A percentile compares a stretch with the other conserved stretches of the same genome.
Conservation (phyloP, 2,888 invertebrate species). For the Volucella zonaria region DNA sequence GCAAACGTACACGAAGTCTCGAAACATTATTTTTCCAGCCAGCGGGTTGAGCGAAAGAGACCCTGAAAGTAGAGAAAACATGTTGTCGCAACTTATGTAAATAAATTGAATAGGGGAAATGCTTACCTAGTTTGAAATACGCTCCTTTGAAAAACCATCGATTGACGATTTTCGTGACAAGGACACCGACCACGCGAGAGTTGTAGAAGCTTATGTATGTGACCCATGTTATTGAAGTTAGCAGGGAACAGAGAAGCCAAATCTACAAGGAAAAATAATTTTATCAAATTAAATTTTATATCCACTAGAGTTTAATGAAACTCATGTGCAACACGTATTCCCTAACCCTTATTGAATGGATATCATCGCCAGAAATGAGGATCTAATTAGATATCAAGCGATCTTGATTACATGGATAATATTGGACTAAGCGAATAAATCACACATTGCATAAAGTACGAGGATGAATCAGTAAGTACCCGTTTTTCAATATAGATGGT, state of each 20-base stretch:
- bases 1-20: conserved; percentile 96
- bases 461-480: no score
- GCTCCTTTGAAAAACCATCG: conserved; percentile 93
- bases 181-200: conserved; percentile 94
- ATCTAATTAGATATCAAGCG: no score
- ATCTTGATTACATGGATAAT: background rate
- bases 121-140: conserved; percentile 93
- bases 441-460: no score
- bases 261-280: conserved; percentile 80
- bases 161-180: conserved; percentile 94
- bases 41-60: conserved; percentile 97
- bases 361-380: no score
- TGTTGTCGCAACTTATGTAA: background rate
- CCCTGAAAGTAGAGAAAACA: conserved; percentile 85
- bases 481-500: no score
- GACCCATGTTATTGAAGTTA: conserved; percentile 94
- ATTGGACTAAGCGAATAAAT: no score
- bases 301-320: background rate
- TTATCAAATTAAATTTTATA: background rate
- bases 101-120: background rate
- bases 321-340: background rate
- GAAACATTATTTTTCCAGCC: conserved; percentile 99
- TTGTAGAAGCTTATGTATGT: conserved; percentile 98
- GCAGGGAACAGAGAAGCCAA: conserved; percentile 90
- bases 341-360: background rate